Conservation (phyloP, 2,888 invertebrate species). For the Thymelicus acteon region DNA sequence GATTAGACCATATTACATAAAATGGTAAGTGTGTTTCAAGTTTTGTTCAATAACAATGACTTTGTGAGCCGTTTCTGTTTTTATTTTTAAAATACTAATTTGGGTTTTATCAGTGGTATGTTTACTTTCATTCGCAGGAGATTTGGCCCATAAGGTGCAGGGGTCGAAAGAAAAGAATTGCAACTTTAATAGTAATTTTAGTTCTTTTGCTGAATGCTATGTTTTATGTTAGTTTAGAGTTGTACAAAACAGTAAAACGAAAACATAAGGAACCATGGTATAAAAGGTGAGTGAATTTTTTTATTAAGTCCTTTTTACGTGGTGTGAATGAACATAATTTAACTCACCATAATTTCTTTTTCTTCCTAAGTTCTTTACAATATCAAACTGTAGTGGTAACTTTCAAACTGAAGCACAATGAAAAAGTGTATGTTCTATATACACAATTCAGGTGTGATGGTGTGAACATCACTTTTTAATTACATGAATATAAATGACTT, state of each 20-base stretch:
- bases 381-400: no score
- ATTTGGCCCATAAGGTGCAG: constrained; percentile 68
- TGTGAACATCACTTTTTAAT: no score
- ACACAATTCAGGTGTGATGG: no score
- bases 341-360: no score
- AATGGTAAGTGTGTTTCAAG: background rate
- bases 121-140: constrained; percentile 57
- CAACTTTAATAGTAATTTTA: constrained; percentile 61
- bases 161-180: constrained; percentile 74
- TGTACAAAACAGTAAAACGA: constrained; percentile 65
- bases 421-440: no score
- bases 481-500: background rate
- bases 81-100: background rate
- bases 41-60: no score
- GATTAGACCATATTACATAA: background rate
- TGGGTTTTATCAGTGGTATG: background rate
- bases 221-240: constrained; percentile 72
- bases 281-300: constrained; percentile 57
- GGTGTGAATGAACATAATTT: no score
- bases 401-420: no score
- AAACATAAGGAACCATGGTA: constrained; percentile 66
- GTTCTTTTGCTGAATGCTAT: constrained; percentile 71
- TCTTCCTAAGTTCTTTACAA: no score
- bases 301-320: background rate
- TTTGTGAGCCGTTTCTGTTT: no score